Conservation (phyloP, 2,113 vertebrate species). For the Rhombomys opimus region DNA sequence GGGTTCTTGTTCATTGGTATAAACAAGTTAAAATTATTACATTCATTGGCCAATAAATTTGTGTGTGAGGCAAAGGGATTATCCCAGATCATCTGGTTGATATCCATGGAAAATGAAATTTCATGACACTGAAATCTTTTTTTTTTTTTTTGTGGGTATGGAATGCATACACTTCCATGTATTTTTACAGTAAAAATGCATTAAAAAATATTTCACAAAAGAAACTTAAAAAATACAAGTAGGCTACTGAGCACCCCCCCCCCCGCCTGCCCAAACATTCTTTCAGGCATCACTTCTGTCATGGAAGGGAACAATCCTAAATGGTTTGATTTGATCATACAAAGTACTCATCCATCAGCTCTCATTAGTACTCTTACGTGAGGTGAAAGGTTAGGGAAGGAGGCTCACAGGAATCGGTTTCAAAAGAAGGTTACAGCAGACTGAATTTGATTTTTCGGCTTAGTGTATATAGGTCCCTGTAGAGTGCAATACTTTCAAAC, state of each 20-base stretch:
- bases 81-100: not conserved
- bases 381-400: slow-evolving; percentile 37
- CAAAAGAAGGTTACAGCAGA: slow-evolving; percentile 64
- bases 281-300: slow-evolving; percentile 52
- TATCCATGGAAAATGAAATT: not conserved
- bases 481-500: slow-evolving; percentile 61
- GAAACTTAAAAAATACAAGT: slow-evolving; percentile 80
- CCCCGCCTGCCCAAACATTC: not conserved
- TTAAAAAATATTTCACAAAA: slow-evolving; percentile 75
- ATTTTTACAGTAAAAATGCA: slow-evolving; percentile 80
- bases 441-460: slow-evolving; percentile 44
- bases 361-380: slow-evolving; percentile 58
- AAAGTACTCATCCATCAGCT: slow-evolving; percentile 66
- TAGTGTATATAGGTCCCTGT: slow-evolving; percentile 49
- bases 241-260: slow-evolving; percentile 56
- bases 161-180: slow-evolving; percentile 59
- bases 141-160: too few species aligned
- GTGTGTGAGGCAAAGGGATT: not conserved
- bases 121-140: not conserved
- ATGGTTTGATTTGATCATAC: slow-evolving; percentile 59
- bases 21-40: not conserved
- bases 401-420: slow-evolving; percentile 58
- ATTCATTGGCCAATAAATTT: not conserved
- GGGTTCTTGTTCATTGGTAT: not conserved
- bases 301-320: not conserved